phyloP scores from a whole-genome alignment of 2,797 vertebrate species.

The Chromobotia macracanthus region DNA sequence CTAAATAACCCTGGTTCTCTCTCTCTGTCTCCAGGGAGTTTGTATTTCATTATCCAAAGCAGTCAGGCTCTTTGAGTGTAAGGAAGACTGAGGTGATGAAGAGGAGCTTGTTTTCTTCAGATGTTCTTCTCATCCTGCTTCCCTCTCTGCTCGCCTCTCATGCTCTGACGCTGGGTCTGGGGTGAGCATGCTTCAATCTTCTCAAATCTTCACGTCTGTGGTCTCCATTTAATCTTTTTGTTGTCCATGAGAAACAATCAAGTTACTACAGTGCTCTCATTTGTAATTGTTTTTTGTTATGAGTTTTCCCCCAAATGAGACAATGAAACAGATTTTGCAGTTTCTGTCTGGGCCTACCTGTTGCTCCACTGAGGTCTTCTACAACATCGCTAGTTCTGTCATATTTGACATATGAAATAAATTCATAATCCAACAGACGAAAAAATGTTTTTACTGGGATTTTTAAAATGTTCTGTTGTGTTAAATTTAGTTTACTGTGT shows the following conservation, averaged over 20 bases:
- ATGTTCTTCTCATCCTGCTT: slow-evolving; percentile 75
- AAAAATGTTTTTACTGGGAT: too few species aligned
- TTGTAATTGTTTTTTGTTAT: too few species aligned
- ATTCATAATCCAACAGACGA: too few species aligned
- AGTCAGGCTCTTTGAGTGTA: slow-evolving; percentile 71
- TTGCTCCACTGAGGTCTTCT: too few species aligned
- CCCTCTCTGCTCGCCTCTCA: slow-evolving; percentile 78
- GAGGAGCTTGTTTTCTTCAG: slow-evolving; percentile 76
- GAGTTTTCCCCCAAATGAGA: too few species aligned
- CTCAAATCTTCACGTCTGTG: neutral
- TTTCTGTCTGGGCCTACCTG: too few species aligned
- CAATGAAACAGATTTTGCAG: too few species aligned
- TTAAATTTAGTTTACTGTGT: too few species aligned
- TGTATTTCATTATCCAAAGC: slow-evolving; percentile 78
- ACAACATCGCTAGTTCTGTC: too few species aligned
- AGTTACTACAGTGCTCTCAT: neutral
- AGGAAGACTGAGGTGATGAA: slow-evolving; percentile 79
- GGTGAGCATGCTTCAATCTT: slow-evolving; percentile 64
- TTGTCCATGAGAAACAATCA: too few species aligned
- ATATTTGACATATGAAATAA: too few species aligned
- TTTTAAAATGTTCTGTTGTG: too few species aligned
- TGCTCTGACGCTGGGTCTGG: slow-evolving; percentile 78
- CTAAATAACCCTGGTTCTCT: neutral
- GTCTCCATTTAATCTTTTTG: neutral
- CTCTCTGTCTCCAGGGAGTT: slow-evolving; percentile 68